These are phyloP conservation scores for Actenoides hombroni DNA, from an alignment of 2,113 vertebrate species.

Conservation along the genomic window DNA sequence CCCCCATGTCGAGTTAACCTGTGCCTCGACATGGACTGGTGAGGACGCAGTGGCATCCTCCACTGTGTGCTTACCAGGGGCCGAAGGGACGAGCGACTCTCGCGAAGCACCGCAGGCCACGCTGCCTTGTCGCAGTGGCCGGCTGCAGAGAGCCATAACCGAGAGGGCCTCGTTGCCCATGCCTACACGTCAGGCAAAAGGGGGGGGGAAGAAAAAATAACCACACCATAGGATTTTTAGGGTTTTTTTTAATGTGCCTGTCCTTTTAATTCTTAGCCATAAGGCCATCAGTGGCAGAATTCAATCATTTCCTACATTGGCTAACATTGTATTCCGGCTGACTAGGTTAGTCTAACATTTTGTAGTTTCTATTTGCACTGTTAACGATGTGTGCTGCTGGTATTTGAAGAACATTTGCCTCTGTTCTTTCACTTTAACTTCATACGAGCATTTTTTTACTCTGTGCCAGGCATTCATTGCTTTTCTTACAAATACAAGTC, in stretches of 20 bases:
- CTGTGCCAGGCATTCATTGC: slow-evolving; percentile 76
- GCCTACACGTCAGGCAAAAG: slow-evolving; percentile 73
- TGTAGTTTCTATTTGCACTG: slow-evolving; percentile 75
- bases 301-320: slow-evolving; percentile 75
- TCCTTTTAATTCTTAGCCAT: slow-evolving; percentile 77
- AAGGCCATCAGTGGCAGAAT: slow-evolving; percentile 71
- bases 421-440: slow-evolving; percentile 74
- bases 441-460: slow-evolving; percentile 75
- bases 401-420: slow-evolving; percentile 76
- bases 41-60: slow-evolving; percentile 73
- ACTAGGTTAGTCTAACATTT: slow-evolving; percentile 76
- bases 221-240: slow-evolving; percentile 68
- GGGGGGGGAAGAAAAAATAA: slow-evolving; percentile 75
- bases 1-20: slow-evolving; percentile 73
- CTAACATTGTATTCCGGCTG: slow-evolving; percentile 74
- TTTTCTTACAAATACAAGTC: slow-evolving; percentile 78
- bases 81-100: slow-evolving; percentile 67
- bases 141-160: slow-evolving; percentile 76
- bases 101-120: slow-evolving; percentile 69
- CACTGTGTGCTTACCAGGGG: slow-evolving; percentile 72
- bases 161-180: slow-evolving; percentile 75
- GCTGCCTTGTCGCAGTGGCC: slow-evolving; percentile 73
- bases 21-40: slow-evolving; percentile 74
- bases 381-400: slow-evolving; percentile 75
- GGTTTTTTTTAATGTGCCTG: slow-evolving; percentile 72